Percentiles rank a stretch among this genome's conserved stretches.
phyloP scores from a whole-genome alignment of 2,113 vertebrate genomes.

The Anoura caudifer region DNA sequence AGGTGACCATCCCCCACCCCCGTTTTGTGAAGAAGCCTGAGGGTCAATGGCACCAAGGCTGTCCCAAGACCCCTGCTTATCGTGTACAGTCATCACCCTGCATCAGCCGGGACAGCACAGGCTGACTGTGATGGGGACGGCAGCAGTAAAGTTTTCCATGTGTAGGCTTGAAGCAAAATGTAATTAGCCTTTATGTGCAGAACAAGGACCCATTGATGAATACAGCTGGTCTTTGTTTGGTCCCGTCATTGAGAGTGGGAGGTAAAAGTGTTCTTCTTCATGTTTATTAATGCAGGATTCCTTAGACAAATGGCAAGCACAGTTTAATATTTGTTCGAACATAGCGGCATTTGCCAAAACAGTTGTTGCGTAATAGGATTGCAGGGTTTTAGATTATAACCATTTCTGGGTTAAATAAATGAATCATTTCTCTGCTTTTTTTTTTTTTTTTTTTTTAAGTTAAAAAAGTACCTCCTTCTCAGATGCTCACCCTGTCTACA shows the following conservation, averaged over 20 bases:
- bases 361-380: constrained; percentile 85
- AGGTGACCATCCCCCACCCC: neutral
- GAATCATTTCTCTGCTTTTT: constrained; percentile 77
- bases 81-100: constrained; percentile 60
- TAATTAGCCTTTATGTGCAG: constrained; percentile 90
- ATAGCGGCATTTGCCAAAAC: constrained; percentile 81
- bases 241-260: constrained; percentile 87
- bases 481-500: constrained; percentile 51
- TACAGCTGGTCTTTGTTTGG: constrained; percentile 90
- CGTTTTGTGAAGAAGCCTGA: neutral
- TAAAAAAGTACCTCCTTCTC: constrained; percentile 70
- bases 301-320: constrained; percentile 86
- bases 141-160: constrained; percentile 88
- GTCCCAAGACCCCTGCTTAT: constrained; percentile 59
- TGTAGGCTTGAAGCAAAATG: constrained; percentile 89
- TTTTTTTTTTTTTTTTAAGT: constrained; percentile 18
- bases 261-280: constrained; percentile 89
- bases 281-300: constrained; percentile 90
- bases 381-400: constrained; percentile 79
- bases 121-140: constrained; percentile 79
- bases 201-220: constrained; percentile 93
- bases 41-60: constrained; percentile 49
- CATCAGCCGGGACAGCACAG: constrained; percentile 80
- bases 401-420: constrained; percentile 81
- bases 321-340: constrained; percentile 85